Conservation (phyloP, 2,888 invertebrate species). For the Patella depressa region DNA sequence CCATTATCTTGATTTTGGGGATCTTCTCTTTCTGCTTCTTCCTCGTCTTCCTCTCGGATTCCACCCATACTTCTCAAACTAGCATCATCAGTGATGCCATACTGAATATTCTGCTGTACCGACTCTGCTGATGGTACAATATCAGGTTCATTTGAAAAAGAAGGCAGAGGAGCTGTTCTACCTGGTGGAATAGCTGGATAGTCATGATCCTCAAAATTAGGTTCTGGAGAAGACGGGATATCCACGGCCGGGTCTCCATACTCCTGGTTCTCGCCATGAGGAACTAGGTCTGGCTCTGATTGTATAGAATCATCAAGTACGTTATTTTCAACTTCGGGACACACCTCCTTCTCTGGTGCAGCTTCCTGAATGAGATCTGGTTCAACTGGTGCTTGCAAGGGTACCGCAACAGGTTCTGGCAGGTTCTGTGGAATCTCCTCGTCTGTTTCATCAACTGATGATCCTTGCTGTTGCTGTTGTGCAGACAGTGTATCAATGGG, state of each 20-base stretch:
- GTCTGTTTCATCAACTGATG: conserved; percentile 32
- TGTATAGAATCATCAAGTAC: not conserved
- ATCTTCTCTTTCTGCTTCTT: conserved; percentile 19
- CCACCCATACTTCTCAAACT: conserved; percentile 39
- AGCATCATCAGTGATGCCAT: conserved; percentile 36
- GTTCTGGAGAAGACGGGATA: conserved; percentile 34
- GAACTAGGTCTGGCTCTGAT: conserved; percentile 32
- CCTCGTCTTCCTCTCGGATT: conserved; percentile 41
- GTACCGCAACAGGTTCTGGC: conserved; percentile 59
- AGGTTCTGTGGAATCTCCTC: conserved; percentile 57
- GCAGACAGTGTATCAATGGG: conserved; percentile 28
- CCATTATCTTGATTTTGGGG: conserved; percentile 25
- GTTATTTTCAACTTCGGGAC: conserved; percentile 20
- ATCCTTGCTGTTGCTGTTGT: not conserved
- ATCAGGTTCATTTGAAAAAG: conserved; percentile 24
- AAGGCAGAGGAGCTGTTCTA: conserved; percentile 23
- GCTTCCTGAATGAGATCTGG: not conserved
- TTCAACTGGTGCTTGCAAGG: conserved; percentile 49
- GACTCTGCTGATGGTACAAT: conserved; percentile 4
- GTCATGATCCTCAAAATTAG: conserved; percentile 30
- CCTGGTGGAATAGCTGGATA: conserved; percentile 29
- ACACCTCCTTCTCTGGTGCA: conserved; percentile 8
- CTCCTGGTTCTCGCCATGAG: not conserved
- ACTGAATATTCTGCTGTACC: conserved; percentile 41
- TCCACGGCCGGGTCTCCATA: conserved; percentile 30